Conservation (phyloP, 92 coral and sea anemone species). For the Zoanthus sansibaricus region DNA sequence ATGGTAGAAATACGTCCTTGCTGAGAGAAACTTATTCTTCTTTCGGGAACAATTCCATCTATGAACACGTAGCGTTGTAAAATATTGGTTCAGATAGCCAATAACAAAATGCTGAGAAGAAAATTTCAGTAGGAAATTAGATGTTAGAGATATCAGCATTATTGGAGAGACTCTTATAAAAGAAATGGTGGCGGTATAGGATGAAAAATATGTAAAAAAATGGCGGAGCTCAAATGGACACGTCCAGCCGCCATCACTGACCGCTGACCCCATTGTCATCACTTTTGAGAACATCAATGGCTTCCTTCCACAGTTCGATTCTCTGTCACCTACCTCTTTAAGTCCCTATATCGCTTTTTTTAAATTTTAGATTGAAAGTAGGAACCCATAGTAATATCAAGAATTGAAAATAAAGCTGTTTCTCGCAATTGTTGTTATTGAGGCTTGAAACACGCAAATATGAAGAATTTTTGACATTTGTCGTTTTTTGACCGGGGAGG, state of each 20-base stretch:
- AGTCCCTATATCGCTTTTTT: too few species aligned
- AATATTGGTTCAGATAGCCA: not conserved
- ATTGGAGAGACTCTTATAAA: not conserved
- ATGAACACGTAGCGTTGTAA: not conserved
- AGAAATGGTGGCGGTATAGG: slow-evolving; percentile 1
- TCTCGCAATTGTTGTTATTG: too few species aligned
- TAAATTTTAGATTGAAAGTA: too few species aligned
- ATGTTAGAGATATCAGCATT: not conserved
- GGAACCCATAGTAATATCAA: too few species aligned
- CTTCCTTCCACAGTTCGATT: too few species aligned
- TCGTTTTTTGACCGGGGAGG: too few species aligned
- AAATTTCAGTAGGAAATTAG: not conserved
- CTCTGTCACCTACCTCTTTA: too few species aligned
- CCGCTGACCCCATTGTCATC: not conserved
- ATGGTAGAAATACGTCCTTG: slow-evolving; percentile 2
- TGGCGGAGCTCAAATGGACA: slow-evolving; percentile 5
- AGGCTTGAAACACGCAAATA: too few species aligned
- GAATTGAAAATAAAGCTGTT: too few species aligned
- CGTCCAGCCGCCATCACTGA: not conserved
- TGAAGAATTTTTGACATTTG: too few species aligned
- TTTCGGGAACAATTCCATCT: not conserved
- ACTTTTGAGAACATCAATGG: too few species aligned
- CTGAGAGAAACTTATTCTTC: not conserved
- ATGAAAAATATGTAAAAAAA: not conserved
- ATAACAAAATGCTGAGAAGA: slow-evolving; percentile 1